Conservation (phyloP, 2,888 invertebrate species). For the Imbricaverruca yamaguchii region DNA sequence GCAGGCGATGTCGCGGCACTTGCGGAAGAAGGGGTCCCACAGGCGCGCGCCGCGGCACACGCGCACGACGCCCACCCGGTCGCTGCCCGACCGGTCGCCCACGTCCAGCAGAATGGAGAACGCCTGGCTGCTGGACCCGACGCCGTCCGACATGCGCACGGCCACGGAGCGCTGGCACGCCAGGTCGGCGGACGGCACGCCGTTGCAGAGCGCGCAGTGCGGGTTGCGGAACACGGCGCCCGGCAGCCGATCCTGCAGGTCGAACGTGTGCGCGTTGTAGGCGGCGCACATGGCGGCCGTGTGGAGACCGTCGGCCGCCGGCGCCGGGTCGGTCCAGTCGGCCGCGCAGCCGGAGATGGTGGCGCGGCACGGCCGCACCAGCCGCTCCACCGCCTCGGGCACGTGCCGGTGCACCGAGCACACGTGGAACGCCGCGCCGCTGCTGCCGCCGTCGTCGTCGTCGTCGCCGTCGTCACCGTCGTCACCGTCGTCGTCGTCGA, state of each 20-base stretch:
- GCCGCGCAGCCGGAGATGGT: background rate
- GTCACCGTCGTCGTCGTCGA: background rate
- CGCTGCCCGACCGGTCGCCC: background rate
- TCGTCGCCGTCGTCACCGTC: background rate
- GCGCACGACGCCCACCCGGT: background rate
- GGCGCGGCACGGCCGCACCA: background rate
- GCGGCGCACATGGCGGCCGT: slow-evolving; percentile 40
- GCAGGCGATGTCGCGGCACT: background rate
- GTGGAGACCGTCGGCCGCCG: slow-evolving; percentile 29
- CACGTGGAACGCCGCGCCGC: background rate
- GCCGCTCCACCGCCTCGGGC: background rate
- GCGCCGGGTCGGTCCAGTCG: slow-evolving; percentile 22
- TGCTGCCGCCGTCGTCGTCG: background rate
- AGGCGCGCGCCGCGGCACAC: background rate
- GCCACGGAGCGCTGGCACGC: slow-evolving; percentile 33
- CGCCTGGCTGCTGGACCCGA: background rate
- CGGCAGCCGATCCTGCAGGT: slow-evolving; percentile 27
- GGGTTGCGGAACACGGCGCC: slow-evolving; percentile 41
- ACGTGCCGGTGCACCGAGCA: background rate
- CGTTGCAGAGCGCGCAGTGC: slow-evolving; percentile 46
- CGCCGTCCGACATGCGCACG: background rate
- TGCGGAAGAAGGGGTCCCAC: background rate
- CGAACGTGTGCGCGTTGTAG: slow-evolving; percentile 41
- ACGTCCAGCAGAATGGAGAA: slow-evolving; percentile 1
- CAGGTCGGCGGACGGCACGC: slow-evolving; percentile 39